Base-by-base conservation (phyloP, 2,888 invertebrate genomes). In the Amphipoea lucens region DNA sequence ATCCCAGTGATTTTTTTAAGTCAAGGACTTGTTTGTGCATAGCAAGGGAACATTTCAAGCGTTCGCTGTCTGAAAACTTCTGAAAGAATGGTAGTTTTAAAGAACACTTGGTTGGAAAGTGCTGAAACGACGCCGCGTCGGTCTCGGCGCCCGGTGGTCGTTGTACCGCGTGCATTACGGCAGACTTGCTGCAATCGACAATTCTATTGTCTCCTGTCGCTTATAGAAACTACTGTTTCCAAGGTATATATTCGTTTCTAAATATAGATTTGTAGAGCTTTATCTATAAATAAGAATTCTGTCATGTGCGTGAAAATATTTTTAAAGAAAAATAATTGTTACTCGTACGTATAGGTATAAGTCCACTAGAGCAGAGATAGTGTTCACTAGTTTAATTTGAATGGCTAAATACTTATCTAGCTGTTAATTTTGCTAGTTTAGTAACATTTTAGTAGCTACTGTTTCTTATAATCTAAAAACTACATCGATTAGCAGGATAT, bases 21-120 rank as follows among this genome's bases (percentile, higher is more conserved):
- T 74, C 6, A 74, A 74, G 73, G 17, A 51, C 63, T 77, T 81
- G 66, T 83, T 76, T 71, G 60, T 68, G 67, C 48, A 73, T 40
- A 62, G 51, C 57, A 62, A 4, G 67, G 14, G 14, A 60, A 51
- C 48, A 12, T 67, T 81, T 54, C 14, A 42, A 67, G 48, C 48
- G 67, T 67, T 75, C 42, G 23, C n/a, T 74, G 75, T 79, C 82
- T 79, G 78, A 72, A 74, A 85, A 85, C 73, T 82, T 85, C 42
- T 62, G 68, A 78, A 75, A 76, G 63, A 78, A 73, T 82, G 36
- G 57, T n/a, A 54, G 62, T 72, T 82, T 71, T 75, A 60, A 65
- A 68, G 71, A 71, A 68, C 12, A 78, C 68, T 82, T 71, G 5
- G 12, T 20, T 57, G 36, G 65, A 75, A 74, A 74, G 65, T 76